Evolutionary conservation across 2,797 vertebrate genomes (phyloP).

Genomic region (Malacoctenus gilli): DNA sequence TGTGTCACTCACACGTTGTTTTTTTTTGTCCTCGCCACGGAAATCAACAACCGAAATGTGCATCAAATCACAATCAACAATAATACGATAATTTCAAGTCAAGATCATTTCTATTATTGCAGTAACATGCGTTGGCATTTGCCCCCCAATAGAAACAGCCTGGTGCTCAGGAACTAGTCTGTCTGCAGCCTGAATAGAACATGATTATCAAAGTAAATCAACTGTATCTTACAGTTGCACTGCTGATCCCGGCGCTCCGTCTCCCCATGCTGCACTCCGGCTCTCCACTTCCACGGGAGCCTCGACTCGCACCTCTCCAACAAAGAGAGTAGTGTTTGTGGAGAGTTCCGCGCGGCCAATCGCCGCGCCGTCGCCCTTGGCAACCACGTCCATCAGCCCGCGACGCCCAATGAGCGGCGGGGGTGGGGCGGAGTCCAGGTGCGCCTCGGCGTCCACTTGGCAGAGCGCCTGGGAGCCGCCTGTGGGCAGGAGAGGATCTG

Average conservation of each 20-base stretch:
- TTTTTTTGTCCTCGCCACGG: slow-evolving; percentile 1
- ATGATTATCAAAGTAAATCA: slow-evolving; percentile 69
- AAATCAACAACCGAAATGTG: slow-evolving; percentile 17
- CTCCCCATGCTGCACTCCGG: slow-evolving; percentile 77
- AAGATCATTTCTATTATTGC: neutral
- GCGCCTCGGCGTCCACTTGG: slow-evolving; percentile 87
- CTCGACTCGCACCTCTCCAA: slow-evolving; percentile 76
- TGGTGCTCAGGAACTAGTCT: slow-evolving; percentile 26
- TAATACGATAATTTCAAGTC: slow-evolving; percentile 5
- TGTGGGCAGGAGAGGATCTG: slow-evolving; percentile 92
- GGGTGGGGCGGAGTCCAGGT: slow-evolving; percentile 85
- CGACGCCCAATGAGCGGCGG: slow-evolving; percentile 84
- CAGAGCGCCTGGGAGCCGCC: slow-evolving; percentile 85
- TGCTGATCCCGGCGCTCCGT: slow-evolving; percentile 73
- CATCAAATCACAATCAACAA: slow-evolving; percentile 12
- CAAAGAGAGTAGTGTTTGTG: slow-evolving; percentile 77
- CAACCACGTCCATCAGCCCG: slow-evolving; percentile 89
- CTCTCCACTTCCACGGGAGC: slow-evolving; percentile 78
- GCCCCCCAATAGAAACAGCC: slow-evolving; percentile 4
- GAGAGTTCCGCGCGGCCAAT: slow-evolving; percentile 81
- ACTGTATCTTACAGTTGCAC: slow-evolving; percentile 75
- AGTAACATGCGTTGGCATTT: slow-evolving; percentile 3
- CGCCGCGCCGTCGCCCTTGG: slow-evolving; percentile 82
- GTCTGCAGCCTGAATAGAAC: slow-evolving; percentile 50
- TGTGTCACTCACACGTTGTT: slow-evolving; percentile 22